phyloP scores from a whole-genome alignment of 2,888 invertebrate genomes.

The Cephus pygmeus region DNA sequence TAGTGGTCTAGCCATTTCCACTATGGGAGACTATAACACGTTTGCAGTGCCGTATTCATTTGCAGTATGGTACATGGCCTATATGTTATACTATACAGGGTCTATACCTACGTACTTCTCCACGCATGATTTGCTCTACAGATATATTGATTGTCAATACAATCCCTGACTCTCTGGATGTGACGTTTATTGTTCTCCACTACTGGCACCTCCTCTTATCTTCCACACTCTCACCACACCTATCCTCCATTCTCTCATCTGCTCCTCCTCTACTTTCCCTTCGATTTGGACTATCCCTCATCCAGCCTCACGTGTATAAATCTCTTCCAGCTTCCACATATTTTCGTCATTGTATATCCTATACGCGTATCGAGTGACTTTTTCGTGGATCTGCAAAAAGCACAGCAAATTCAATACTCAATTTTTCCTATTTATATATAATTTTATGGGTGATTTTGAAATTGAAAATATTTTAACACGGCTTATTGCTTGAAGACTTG shows the following conservation, averaged over 20 bases:
- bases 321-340: background rate
- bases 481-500: background rate
- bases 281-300: background rate
- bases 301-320: background rate
- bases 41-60: background rate
- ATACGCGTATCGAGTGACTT: background rate
- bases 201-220: slow-evolving; percentile 10
- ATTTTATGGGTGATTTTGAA: background rate
- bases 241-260: slow-evolving; percentile 12
- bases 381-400: background rate
- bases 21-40: too few species aligned
- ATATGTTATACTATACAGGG: background rate
- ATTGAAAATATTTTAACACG: background rate
- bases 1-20: too few species aligned
- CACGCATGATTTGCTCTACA: background rate
- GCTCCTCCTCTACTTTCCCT: background rate
- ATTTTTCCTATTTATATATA: background rate
- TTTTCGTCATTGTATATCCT: background rate
- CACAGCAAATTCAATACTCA: background rate
- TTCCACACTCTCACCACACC: slow-evolving; percentile 5
- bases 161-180: slow-evolving; percentile 5
- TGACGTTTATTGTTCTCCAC: slow-evolving; percentile 18
- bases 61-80: background rate
- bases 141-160: slow-evolving; percentile 16
- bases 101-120: background rate